These are phyloP conservation scores for Leucania comma DNA, from an alignment of 2,888 invertebrate species.

Conservation along the genomic window DNA sequence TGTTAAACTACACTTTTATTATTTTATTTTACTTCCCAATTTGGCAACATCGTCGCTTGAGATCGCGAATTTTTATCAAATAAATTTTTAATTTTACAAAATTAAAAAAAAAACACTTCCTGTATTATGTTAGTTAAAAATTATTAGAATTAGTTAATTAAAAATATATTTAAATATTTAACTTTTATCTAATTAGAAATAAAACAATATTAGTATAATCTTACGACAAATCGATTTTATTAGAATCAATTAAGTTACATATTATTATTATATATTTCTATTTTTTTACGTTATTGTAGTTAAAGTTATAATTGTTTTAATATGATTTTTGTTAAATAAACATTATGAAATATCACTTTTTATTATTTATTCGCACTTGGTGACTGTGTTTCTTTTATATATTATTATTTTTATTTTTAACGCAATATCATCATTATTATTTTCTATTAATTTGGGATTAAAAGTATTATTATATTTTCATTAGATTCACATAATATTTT, in stretches of 20 bases:
- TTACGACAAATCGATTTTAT: slow-evolving; percentile 5
- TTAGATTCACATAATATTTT: slow-evolving; percentile 32
- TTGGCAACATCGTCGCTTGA: slow-evolving; percentile 37
- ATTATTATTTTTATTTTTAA: slow-evolving; percentile 4
- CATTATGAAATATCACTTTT: slow-evolving; percentile 25
- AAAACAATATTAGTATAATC: neutral
- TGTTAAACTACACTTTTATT: slow-evolving; percentile 23
- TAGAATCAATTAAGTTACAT: slow-evolving; percentile 12
- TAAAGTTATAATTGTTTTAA: slow-evolving; percentile 15
- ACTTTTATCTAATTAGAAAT: neutral
- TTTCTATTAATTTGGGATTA: slow-evolving; percentile 29
- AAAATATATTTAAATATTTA: slow-evolving; percentile 26
- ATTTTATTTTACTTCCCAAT: slow-evolving; percentile 7
- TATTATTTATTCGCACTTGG: slow-evolving; percentile 44
- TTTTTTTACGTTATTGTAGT: slow-evolving; percentile 4
- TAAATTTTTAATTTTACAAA: neutral
- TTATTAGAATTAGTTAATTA: slow-evolving; percentile 6
- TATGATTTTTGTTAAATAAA: slow-evolving; percentile 49
- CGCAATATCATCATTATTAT: neutral
- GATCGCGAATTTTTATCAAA: slow-evolving; percentile 44
- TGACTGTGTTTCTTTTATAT: slow-evolving; percentile 29
- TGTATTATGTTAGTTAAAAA: slow-evolving; percentile 24
- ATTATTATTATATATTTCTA: neutral
- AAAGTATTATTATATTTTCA: slow-evolving; percentile 44
- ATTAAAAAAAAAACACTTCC: neutral